Evolutionary conservation across 1,140 invertebrate genomes (phyloP), one percentile per base, ranked within the genome.

Genomic region (Dysdera silvatica): DNA sequence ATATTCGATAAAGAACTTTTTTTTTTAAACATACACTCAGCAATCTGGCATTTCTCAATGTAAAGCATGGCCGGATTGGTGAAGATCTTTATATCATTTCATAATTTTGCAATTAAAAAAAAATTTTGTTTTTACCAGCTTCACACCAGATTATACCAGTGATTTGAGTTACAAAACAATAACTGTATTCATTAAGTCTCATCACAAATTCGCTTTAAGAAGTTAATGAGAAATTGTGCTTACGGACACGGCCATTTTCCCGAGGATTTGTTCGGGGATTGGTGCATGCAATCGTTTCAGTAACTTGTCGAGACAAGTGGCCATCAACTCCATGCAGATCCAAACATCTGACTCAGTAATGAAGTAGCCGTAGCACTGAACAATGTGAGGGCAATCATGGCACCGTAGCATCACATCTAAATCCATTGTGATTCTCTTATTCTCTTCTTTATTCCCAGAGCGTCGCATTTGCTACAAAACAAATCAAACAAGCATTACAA

Each of bases 281-380:
- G 91, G 85, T 56, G 84, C 82, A 59, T 85, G 84, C 26, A 92
- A 81, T 85, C 87, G 80, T 76, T 94, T 95, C 26, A 97, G 80
- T 71, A 98, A 78, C 80, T 98, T 98, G 75, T 99, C 96, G 72
- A 98, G 88, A 79, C 95, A 98, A 12, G 93, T 95, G 8, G 90
- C 85, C 96, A 98, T 98, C 47, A 98, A 80, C 78, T 99, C 95
- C 95, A 99, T 99, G 74, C 95, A 98, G 72, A 99, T 98, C 95
- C 95, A 98, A 29, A 98, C 95, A 57, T 72, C 71, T 16, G 58
- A 75, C 61, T 94, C 89, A 1, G 91, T 96, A 29, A 98, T 94
- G 76, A 98, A 96, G 77, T 90, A 97, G 26, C 95, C 96, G 70
- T 95, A 82, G 77, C 94, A 99, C 74, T 93, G 86, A 56, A 98